A percentile compares a stretch with the other conserved stretches of the same genome.
phyloP scores from a whole-genome alignment of 2,113 vertebrate genomes.

The Hylia prasina region DNA sequence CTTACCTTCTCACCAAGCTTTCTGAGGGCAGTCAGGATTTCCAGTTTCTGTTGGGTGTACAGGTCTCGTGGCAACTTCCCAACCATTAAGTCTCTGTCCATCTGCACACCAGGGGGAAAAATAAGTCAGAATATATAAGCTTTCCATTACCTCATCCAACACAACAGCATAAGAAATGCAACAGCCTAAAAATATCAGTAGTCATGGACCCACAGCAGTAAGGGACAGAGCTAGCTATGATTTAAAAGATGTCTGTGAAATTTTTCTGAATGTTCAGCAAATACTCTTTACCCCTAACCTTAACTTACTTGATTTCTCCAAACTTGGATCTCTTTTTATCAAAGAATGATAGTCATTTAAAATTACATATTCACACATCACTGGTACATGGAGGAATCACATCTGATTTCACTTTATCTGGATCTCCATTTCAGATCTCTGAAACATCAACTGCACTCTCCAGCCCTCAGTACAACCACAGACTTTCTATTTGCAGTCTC shows the following conservation, averaged over 20 bases:
- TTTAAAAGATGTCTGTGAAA: background rate
- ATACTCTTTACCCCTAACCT: background rate
- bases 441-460: rapidly evolving
- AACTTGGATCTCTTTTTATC: background rate
- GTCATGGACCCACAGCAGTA: background rate
- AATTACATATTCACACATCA: background rate
- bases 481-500: background rate
- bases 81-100: slow-evolving; percentile 96
- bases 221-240: background rate
- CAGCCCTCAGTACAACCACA: background rate
- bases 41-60: slow-evolving; percentile 91
- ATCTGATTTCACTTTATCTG: background rate
- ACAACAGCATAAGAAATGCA: background rate
- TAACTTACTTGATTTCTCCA: background rate
- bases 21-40: slow-evolving; percentile 91
- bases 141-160: background rate
- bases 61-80: slow-evolving; percentile 85
- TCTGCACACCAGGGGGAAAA: slow-evolving; percentile 65
- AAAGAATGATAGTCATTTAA: background rate
- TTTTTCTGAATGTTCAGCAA: background rate
- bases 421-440: background rate
- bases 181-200: background rate
- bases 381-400: background rate
- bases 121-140: background rate
- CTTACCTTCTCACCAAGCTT: slow-evolving; percentile 97